phyloP scores from a whole-genome alignment of 2,797 vertebrate species.

The Eutrigla gurnardus region DNA sequence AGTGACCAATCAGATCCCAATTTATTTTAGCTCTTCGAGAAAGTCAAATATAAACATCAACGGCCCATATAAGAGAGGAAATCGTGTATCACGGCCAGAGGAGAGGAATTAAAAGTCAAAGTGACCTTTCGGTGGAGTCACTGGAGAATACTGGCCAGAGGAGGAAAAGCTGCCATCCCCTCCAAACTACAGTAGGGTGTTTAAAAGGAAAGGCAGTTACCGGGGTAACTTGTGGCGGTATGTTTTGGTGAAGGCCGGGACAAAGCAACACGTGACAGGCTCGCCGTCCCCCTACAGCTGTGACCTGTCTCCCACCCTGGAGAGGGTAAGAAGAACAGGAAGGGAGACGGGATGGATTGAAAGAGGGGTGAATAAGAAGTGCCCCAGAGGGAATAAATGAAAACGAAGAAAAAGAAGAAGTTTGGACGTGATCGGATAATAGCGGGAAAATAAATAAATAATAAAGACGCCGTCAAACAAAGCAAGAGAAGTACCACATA shows the following conservation, averaged over 20 bases:
- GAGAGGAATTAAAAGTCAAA: slow-evolving; percentile 72
- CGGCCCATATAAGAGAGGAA: slow-evolving; percentile 49
- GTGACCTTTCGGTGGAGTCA: slow-evolving; percentile 74
- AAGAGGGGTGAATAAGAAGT: slow-evolving; percentile 22
- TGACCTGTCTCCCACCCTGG: slow-evolving; percentile 81
- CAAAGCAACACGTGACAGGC: slow-evolving; percentile 79
- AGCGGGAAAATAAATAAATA: not conserved
- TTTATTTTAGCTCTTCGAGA: slow-evolving; percentile 68
- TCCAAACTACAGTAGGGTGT: slow-evolving; percentile 66
- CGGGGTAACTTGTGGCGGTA: slow-evolving; percentile 70
- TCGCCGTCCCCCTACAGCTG: slow-evolving; percentile 79
- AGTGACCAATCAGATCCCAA: slow-evolving; percentile 61
- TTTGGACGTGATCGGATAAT: not conserved
- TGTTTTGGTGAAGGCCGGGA: slow-evolving; percentile 73
- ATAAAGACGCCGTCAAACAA: slow-evolving; percentile 9
- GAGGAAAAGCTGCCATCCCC: slow-evolving; percentile 62
- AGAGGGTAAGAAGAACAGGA: slow-evolving; percentile 58
- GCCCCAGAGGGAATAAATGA: not conserved
- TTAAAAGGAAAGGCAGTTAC: slow-evolving; percentile 65
- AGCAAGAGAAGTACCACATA: slow-evolving; percentile 21
- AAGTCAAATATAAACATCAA: slow-evolving; percentile 74
- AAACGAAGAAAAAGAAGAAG: not conserved
- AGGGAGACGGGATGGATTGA: slow-evolving; percentile 47
- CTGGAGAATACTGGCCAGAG: slow-evolving; percentile 58
- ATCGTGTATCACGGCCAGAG: slow-evolving; percentile 65